These are phyloP conservation scores for Fistularia tabacaria DNA, from an alignment of 2,797 vertebrate species.

Conservation along the genomic window DNA sequence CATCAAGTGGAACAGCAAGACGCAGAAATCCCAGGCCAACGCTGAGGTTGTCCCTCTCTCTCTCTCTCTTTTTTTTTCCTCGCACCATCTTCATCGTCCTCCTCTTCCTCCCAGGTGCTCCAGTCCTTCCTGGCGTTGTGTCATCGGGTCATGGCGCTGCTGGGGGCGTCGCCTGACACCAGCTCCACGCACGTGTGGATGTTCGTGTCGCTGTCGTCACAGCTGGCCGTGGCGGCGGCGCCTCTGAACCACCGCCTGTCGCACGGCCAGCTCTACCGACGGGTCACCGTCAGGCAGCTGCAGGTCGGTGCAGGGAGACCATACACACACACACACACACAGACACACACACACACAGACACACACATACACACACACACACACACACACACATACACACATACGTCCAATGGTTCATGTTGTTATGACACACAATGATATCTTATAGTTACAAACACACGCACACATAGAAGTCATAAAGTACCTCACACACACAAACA, in stretches of 20 bases:
- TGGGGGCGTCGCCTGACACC: slow-evolving; percentile 69
- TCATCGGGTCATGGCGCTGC: slow-evolving; percentile 70
- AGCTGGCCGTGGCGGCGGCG: slow-evolving; percentile 71
- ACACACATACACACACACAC: no score
- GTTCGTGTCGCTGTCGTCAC: slow-evolving; percentile 73
- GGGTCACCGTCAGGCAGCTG: slow-evolving; percentile 76
- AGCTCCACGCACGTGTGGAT: slow-evolving; percentile 65
- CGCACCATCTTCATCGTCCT: slow-evolving; percentile 6
- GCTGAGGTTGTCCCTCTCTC: slow-evolving; percentile 63
- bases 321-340: no score
- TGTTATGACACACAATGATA: no score
- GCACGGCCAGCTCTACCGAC: slow-evolving; percentile 75
- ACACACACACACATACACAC: no score
- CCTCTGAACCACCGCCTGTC: slow-evolving; percentile 69
- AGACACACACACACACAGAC: no score
- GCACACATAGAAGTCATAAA: no score
- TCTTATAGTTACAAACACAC: no score
- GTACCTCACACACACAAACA: no score
- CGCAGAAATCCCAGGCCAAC: slow-evolving; percentile 71
- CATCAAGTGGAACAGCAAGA: slow-evolving; percentile 72
- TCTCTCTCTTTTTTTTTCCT: neutral
- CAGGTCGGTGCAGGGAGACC: slow-evolving; percentile 33
- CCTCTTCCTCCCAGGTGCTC: slow-evolving; percentile 49
- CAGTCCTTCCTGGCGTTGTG: slow-evolving; percentile 47
- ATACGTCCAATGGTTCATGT: no score